These are phyloP conservation scores for Diachasma alloeum DNA, from an alignment of 1,140 invertebrate genomes.

Conservation along the genomic window DNA sequence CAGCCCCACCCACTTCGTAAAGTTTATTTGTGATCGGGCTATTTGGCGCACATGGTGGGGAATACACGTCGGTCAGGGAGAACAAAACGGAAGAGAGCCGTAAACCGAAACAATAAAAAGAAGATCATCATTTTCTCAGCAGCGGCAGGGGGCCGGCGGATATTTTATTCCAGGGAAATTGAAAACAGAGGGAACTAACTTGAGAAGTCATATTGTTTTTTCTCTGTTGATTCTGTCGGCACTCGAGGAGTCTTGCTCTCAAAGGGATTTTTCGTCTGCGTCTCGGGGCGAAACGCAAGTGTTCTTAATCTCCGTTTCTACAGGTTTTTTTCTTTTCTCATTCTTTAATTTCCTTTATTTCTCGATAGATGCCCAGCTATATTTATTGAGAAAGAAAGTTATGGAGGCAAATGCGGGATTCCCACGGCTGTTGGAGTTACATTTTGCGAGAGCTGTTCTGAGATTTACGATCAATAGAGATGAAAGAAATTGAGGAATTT, in stretches of 20 bases:
- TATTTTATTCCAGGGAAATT: background rate
- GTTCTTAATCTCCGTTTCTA: background rate
- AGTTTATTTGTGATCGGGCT: constrained; percentile 49
- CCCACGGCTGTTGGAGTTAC: background rate
- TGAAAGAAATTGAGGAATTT: background rate
- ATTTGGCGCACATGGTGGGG: constrained; percentile 46
- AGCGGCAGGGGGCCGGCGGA: background rate
- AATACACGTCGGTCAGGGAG: constrained; percentile 23
- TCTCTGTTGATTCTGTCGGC: background rate
- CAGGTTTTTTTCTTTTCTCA: background rate
- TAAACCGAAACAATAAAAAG: background rate
- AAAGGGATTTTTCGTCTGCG: background rate
- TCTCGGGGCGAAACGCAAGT: background rate
- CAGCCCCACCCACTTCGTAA: constrained; percentile 32
- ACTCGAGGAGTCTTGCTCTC: background rate
- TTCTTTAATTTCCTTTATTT: background rate
- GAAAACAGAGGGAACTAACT: background rate
- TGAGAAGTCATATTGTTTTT: background rate
- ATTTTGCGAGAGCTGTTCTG: background rate
- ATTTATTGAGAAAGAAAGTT: background rate
- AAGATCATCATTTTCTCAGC: background rate
- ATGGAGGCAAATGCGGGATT: background rate
- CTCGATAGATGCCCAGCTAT: background rate
- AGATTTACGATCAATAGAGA: background rate
- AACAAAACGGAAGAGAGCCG: constrained; percentile 6